A percentile compares a stretch with the other conserved stretches of the same genome.
Evolutionary conservation across 2,113 vertebrate genomes (phyloP).

Genomic region (Paedocypris sp.): DNA sequence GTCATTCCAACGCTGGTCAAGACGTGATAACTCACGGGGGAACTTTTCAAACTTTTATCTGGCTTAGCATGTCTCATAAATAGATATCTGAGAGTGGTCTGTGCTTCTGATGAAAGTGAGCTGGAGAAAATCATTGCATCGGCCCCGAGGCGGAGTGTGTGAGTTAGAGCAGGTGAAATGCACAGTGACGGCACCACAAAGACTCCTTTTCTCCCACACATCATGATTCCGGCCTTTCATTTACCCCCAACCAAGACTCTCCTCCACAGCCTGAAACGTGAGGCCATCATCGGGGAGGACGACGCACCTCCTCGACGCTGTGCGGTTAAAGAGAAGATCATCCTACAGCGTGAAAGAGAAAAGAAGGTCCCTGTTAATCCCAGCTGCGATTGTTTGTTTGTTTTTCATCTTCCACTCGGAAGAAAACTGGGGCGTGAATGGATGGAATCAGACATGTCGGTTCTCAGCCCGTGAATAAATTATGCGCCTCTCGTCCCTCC

Average conservation of each 20-base stretch:
- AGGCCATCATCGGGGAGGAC: neutral
- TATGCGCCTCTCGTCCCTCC: constrained; percentile 9
- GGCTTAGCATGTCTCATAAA: neutral
- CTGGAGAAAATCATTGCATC: neutral
- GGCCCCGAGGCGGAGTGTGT: neutral
- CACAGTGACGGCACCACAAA: neutral
- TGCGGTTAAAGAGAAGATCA: no score
- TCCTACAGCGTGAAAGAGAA: neutral
- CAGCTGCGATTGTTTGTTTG: neutral
- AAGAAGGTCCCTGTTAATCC: neutral
- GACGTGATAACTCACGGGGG: no score
- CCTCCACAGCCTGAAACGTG: neutral
- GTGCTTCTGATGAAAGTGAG: neutral
- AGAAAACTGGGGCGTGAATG: neutral
- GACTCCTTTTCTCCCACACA: neutral
- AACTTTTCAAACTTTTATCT: no score
- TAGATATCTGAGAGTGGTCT: neutral
- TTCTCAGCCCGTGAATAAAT: constrained; percentile 21
- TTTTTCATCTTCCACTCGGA: neutral
- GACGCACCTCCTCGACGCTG: no score
- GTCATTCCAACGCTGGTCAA: no score
- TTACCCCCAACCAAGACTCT: neutral
- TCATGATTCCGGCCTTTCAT: neutral
- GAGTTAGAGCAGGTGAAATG: neutral
- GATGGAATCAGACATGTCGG: constrained; percentile 5